These are phyloP conservation scores for Natator depressus DNA, from an alignment of 2,113 vertebrate genomes.

Conservation along the genomic window DNA sequence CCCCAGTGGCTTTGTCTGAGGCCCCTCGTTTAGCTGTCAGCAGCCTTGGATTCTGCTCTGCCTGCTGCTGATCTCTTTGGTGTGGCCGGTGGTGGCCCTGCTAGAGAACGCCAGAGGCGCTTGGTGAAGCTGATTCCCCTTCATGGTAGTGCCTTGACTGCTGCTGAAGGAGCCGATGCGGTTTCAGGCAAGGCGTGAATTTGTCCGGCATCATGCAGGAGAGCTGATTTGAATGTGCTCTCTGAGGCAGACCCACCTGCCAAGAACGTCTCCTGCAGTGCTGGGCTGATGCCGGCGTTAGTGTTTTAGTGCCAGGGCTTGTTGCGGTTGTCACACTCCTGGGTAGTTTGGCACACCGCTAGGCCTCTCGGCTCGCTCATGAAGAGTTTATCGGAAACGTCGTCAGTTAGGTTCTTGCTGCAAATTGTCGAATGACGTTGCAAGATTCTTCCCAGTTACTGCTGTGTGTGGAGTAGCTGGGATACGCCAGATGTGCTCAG, in stretches of 20 bases:
- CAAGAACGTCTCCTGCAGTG: fast-evolving
- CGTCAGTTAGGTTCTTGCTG: not conserved
- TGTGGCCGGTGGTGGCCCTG: not conserved
- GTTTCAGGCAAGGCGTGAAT: not conserved
- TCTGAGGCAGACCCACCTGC: not conserved
- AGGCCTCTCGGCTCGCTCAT: fast-evolving
- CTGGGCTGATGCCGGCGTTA: not conserved
- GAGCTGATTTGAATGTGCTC: fast-evolving
- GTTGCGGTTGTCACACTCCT: fast-evolving
- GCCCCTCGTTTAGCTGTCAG: not conserved
- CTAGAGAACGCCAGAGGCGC: not conserved
- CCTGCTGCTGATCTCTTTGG: not conserved
- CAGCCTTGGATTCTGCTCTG: not conserved
- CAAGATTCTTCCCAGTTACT: fast-evolving
- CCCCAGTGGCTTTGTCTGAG: not conserved
- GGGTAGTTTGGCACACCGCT: fast-evolving
- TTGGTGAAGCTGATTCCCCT: not conserved
- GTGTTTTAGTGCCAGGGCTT: fast-evolving
- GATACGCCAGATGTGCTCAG: fast-evolving
- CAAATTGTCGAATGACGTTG: not conserved
- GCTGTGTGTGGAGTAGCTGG: not conserved
- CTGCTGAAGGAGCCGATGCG: fast-evolving
- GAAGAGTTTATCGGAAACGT: not conserved
- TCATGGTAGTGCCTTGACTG: not conserved
- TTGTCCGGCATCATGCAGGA: fast-evolving